Evolutionary conservation across 2,113 vertebrate species (phyloP), one percentile per base, ranked within the genome.

Genomic region (Gracilinanus agilis): DNA sequence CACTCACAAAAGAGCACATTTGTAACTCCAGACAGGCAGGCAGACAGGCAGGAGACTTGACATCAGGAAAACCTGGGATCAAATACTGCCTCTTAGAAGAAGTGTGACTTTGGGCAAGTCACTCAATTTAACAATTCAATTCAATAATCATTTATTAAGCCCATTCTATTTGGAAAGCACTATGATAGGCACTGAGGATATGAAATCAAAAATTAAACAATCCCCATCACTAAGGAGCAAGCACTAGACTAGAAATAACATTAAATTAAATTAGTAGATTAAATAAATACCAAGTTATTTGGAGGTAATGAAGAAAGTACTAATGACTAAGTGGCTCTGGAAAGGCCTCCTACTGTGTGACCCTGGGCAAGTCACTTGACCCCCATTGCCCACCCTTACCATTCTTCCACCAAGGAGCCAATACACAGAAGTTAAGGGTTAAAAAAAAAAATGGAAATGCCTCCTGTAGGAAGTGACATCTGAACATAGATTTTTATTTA

Each of bases 1-100:
- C 54, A 54, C 88, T 95, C 83, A 16, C 58, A 53, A 25, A 53
- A 89, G 91, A 93, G 49, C 90, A 91, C 90, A 55, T 13, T 27
- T 92, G 53, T 89, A 49, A 55, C 91, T 93, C 44, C 49, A 91
- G 58, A 92, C 1, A 61, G 90, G 49, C 16, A 83, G 67, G 40
- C n/a, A 91, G 49, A 92, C 1, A 61, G 90, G n/a, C 89, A 24
- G 44, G 90, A 90, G 54, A 90, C 5, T 19, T 29, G 90, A 61
- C 93, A 21, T 40, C 34, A 83, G 67, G n/a, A 83, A 83, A 83
- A 83, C n/a, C n/a, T 40, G n/a, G 67, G 19, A 83, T 83, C n/a
- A 40, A 83, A 83, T 40, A 83, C 19, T 40, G 19, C 67, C n/a
- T 83, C 67, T 83, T 2, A 40, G 16, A 83, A 40, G 19, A 83